Evolutionary conservation across 2,888 invertebrate species (phyloP), one percentile per base, ranked within the genome.

Genomic region (Euplexia lucipara): DNA sequence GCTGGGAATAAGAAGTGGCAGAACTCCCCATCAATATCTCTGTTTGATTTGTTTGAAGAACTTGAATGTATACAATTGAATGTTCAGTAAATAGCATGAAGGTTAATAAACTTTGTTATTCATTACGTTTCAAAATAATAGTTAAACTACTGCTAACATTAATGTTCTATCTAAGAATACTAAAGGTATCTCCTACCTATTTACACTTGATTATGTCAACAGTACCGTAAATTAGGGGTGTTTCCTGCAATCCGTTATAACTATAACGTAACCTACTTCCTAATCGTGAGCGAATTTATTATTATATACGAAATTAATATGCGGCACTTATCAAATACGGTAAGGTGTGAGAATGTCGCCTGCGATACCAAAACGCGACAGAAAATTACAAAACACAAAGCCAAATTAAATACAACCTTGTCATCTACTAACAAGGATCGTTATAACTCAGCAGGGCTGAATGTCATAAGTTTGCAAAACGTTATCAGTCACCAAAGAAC

Each of bases 301-400:
- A 58, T 62, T 60, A 70, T 75, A 70, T 44, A 48, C 51, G 34
- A 61, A 66, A 78, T 78, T 77, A 79, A 75, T 82, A 75, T 75
- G 57, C 75, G 62, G 48, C 54, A 59, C 58, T 77, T 84, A 82
- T 84, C 85, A 79, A 74, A 79, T 51, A 75, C 75, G 69, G 81
- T 81, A 82, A 81, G 80, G 81, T 81, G 83, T 79, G 75, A 83
- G 72, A 83, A 78, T 83, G 81, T 83, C 82, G 54, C 75, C 68
- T 68, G 58, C 63, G 18, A 75, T 57, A 71, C 18, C 18, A 20
- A 14, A 58, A 54, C 3, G 10, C 30, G 22, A 58, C 62, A 47
- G 42, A 32, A 51, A 35, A 45, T 34, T 30, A 32, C 9, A 39
- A 47, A 52, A 48, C 14, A 7, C 9, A 6, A 10, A 10, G 2